These are phyloP conservation scores for Gallinago undulata DNA, from an alignment of 2,113 vertebrate species.

Conservation along the genomic window DNA sequence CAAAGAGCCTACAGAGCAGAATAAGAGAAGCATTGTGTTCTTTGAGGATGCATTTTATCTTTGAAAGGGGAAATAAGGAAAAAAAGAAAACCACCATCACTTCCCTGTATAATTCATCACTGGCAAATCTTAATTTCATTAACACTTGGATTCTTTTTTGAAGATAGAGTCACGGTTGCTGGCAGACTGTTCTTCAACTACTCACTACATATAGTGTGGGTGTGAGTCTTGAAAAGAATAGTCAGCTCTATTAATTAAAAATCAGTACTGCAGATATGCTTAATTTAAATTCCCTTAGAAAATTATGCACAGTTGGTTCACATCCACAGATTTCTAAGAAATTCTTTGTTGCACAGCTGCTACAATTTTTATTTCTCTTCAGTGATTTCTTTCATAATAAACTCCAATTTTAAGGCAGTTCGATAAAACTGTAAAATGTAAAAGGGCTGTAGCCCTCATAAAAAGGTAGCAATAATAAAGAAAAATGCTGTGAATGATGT, in stretches of 20 bases:
- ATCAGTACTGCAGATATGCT: slow-evolving; percentile 2
- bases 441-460: background rate
- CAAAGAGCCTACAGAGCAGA: background rate
- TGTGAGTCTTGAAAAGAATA: slow-evolving; percentile 14
- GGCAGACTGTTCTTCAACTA: background rate
- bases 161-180: background rate
- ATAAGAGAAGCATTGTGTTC: background rate
- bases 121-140: background rate
- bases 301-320: slow-evolving; percentile 48
- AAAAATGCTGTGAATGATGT: slow-evolving; percentile 44
- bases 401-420: slow-evolving; percentile 36
- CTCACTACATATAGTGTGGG: background rate
- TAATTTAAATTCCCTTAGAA: slow-evolving; percentile 47
- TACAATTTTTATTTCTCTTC: slow-evolving; percentile 39
- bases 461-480: background rate
- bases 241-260: slow-evolving; percentile 55
- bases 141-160: background rate
- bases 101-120: background rate
- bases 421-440: slow-evolving; percentile 19
- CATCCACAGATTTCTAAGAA: slow-evolving; percentile 41
- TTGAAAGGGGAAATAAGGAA: background rate
- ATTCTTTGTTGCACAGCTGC: slow-evolving; percentile 51
- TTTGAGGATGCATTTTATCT: background rate
- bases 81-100: background rate
- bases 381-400: slow-evolving; percentile 38